Evolutionary conservation across 1,140 invertebrate genomes (phyloP).

Genomic region (Drosophila saltans): DNA sequence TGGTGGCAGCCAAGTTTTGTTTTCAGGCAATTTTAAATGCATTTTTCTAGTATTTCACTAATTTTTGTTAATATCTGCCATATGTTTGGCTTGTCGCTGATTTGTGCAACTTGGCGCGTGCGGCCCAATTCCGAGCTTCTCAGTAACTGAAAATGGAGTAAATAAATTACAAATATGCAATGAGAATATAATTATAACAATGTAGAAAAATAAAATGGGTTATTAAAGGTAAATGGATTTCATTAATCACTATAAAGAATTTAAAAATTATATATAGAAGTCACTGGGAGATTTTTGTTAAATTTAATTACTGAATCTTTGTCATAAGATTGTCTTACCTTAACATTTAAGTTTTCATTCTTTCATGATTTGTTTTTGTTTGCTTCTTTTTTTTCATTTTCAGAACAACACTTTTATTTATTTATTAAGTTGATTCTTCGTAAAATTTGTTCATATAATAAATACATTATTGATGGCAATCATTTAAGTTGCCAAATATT

Average conservation of each 20-base stretch:
- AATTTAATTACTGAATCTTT: too few species aligned
- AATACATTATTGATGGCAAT: not conserved
- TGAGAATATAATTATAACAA: too few species aligned
- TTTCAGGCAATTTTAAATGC: slow-evolving; percentile 60
- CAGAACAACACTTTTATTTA: not conserved
- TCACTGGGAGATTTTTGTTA: too few species aligned
- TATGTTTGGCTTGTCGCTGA: slow-evolving; percentile 37
- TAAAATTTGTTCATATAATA: not conserved
- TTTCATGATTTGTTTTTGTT: too few species aligned
- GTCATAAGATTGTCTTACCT: too few species aligned
- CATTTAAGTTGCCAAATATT: slow-evolving; percentile 5
- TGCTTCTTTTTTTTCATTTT: too few species aligned
- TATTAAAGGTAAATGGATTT: too few species aligned
- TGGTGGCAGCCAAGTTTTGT: slow-evolving; percentile 21
- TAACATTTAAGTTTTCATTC: too few species aligned
- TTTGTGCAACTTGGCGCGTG: slow-evolving; percentile 42
- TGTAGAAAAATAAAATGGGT: too few species aligned
- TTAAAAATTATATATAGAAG: too few species aligned
- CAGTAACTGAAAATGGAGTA: not conserved
- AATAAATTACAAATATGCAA: not conserved
- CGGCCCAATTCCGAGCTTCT: not conserved
- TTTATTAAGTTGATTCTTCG: not conserved
- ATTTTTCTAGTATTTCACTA: slow-evolving; percentile 67
- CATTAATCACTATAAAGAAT: too few species aligned
- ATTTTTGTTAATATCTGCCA: slow-evolving; percentile 65